Percentiles rank a stretch among this genome's conserved stretches.
Conservation (phyloP, 2,888 invertebrate genomes). For the Xanthostigma xanthostigma region DNA sequence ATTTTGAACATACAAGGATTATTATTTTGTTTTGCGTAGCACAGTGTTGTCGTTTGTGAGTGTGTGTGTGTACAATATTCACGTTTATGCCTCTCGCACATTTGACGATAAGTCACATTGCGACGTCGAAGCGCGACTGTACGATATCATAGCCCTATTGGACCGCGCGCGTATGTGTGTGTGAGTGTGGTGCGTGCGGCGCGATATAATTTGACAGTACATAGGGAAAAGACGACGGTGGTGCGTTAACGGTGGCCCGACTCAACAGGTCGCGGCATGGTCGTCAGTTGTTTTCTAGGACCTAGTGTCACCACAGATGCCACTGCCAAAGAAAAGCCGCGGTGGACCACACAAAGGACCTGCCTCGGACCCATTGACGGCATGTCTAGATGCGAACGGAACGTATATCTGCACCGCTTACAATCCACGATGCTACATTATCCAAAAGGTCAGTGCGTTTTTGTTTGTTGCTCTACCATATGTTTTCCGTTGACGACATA, state of each 20-base stretch:
- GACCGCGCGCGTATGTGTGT: no score
- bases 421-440: slow-evolving; percentile 46
- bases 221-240: no score
- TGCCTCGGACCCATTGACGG: slow-evolving; percentile 24
- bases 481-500: not conserved
- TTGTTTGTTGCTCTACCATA: not conserved
- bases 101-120: no score
- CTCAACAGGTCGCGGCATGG: slow-evolving; percentile 34
- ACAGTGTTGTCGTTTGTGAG: no score
- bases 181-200: no score
- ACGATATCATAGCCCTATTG: no score
- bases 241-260: slow-evolving; percentile 14
- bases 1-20: no score
- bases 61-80: no score
- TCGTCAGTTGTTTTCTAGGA: slow-evolving; percentile 18
- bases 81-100: no score
- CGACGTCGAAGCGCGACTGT: no score
- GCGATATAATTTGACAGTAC: no score
- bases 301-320: slow-evolving; percentile 24
- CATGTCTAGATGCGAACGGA: slow-evolving; percentile 37
- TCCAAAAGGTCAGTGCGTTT: slow-evolving; percentile 39
- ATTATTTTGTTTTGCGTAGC: no score
- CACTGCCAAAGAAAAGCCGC: slow-evolving; percentile 24
- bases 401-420: slow-evolving; percentile 47
- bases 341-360: slow-evolving; percentile 13